Evolutionary conservation across 2,888 invertebrate genomes (phyloP).

Genomic region (Myathropa florea): DNA sequence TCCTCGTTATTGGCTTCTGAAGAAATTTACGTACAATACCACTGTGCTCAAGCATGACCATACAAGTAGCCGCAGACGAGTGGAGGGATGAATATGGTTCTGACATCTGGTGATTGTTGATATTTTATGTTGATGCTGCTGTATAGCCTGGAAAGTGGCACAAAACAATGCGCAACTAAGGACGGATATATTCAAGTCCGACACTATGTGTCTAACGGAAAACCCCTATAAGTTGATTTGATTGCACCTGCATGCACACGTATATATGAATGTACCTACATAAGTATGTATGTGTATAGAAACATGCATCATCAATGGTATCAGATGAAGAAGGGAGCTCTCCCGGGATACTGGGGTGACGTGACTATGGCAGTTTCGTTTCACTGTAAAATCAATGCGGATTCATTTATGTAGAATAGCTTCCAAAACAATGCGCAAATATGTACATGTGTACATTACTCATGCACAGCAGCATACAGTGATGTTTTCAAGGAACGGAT

Average conservation of each 20-base stretch:
- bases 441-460: constrained; percentile 4
- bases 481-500: not conserved
- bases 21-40: not conserved
- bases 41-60: not conserved
- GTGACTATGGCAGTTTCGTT: constrained; percentile 10
- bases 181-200: not conserved
- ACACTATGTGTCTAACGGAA: not conserved
- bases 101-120: not conserved
- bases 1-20: constrained; percentile 28
- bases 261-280: not conserved
- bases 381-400: constrained; percentile 58
- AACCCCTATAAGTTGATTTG: not conserved
- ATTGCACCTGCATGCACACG: not conserved
- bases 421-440: constrained; percentile 28
- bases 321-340: constrained; percentile 27
- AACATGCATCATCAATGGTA: constrained; percentile 44
- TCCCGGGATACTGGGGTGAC: not conserved
- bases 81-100: not conserved
- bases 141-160: not conserved
- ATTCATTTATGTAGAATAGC: constrained; percentile 52
- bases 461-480: constrained; percentile 12
- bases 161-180: not conserved
- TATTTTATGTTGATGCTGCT: not conserved
- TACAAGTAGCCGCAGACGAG: not conserved
- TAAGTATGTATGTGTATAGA: not conserved